These are phyloP conservation scores for Rhinolophus ferrumequinum DNA, from an alignment of 2,113 vertebrate species.

Conservation along the genomic window DNA sequence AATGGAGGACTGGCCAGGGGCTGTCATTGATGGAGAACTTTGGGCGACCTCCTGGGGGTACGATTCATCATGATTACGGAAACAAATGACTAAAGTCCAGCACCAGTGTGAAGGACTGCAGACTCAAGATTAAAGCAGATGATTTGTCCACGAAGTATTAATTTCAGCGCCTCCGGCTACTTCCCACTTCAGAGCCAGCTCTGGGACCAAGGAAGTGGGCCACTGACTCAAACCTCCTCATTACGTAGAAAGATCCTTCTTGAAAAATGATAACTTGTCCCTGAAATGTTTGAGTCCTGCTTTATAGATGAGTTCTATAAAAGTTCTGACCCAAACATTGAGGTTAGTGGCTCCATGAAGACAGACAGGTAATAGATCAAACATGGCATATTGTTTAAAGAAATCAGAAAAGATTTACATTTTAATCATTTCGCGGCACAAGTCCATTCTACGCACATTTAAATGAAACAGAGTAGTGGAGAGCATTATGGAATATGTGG, in stretches of 20 bases:
- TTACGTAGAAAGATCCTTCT: neutral
- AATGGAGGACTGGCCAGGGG: neutral
- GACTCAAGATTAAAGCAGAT: neutral
- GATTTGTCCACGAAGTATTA: neutral
- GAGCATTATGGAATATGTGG: no score
- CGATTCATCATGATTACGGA: neutral
- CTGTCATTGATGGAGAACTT: neutral
- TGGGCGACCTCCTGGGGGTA: neutral
- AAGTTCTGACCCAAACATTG: constrained; percentile 15
- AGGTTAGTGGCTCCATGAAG: neutral
- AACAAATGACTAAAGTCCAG: neutral
- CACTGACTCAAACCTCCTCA: neutral
- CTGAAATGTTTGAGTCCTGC: neutral
- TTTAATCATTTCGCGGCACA: no score
- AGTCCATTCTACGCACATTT: no score
- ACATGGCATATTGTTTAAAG: neutral
- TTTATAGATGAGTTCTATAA: neutral
- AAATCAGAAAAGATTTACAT: neutral
- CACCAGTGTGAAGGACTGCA: no score
- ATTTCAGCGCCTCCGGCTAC: neutral
- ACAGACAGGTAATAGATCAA: neutral
- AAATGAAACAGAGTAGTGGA: neutral
- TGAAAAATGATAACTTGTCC: neutral
- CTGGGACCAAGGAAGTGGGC: neutral
- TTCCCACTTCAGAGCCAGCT: neutral